Evolutionary conservation across 2,888 invertebrate species (phyloP), one percentile per base, ranked within the genome.

Genomic region (Apoda limacodes): DNA sequence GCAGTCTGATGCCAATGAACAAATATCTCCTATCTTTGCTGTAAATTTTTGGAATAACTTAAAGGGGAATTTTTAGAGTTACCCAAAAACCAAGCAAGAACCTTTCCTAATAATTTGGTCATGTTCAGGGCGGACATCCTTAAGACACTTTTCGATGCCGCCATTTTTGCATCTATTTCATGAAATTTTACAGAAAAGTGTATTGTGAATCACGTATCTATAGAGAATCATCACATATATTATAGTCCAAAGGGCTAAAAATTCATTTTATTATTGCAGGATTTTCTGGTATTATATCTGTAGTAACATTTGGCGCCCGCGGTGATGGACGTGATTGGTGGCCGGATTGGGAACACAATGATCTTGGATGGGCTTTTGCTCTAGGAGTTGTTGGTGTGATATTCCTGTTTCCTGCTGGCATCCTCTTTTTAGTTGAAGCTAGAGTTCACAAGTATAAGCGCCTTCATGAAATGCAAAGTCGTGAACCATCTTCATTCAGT

Each of bases 321-420:
- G 96, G 95, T 3, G 95, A 96, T 67, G 89, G 93, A 3, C 83
- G 97, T 42, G 93, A 93, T 54, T 95, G 96, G 92, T 94, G 98
- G 93, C 96, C 97, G 0, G 88, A 94, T 52, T 94, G 96, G 91
- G 93, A 97, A 52, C 92, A 95, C 61, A 98, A 98, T 70, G 91
- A 94, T 60, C 85, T 97, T 31, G 90, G 95, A 7, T 98, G 96
- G 95, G 93, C 96, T 0, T 98, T 87, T 70, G 97, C 93, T 1
- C 75, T 97, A 19, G 95, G 87, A 10, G 90, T 88, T 2, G 71
- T 93, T 23, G 95, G 95, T 2, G 88, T 90, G 1, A 78, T 93
- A 14, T 64, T 87, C 23, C 74, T 93, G 2, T 83, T 92, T 37
- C 88, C 92, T 2, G 86, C 90, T 6, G 93, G 93, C 6, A 83